A percentile compares a stretch with the other conserved stretches of the same genome.
These are phyloP conservation scores for Nephotettix cincticeps DNA, from an alignment of 1,140 invertebrate species.

Conservation along the genomic window DNA sequence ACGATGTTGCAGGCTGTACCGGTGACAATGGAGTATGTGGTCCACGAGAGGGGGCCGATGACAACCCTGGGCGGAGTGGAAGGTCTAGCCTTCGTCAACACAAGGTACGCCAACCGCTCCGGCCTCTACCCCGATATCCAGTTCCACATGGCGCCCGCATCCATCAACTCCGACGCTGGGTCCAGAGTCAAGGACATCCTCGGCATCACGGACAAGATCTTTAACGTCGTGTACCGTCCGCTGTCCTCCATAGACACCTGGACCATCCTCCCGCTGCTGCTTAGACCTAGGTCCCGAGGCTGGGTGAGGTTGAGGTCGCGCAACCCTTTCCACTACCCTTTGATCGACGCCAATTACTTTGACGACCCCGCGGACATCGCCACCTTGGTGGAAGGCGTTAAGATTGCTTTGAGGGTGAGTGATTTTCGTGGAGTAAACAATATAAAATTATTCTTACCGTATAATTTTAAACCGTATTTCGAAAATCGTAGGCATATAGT, in stretches of 20 bases:
- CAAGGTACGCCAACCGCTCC: conserved; percentile 71
- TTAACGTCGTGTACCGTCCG: conserved; percentile 73
- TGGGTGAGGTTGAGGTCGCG: conserved; percentile 64
- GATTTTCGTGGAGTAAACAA: too few relatives aligned
- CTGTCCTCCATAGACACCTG: conserved; percentile 75
- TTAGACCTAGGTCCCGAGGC: conserved; percentile 78
- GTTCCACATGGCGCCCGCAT: conserved; percentile 84
- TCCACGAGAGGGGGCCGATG: conserved; percentile 77
- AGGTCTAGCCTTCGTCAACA: conserved; percentile 82
- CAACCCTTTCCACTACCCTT: conserved; percentile 82
- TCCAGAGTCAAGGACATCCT: conserved; percentile 71
- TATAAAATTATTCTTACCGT: too few relatives aligned
- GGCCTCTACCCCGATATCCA: conserved; percentile 80
- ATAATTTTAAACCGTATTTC: too few relatives aligned
- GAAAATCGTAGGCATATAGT: too few relatives aligned
- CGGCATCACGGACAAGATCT: conserved; percentile 80
- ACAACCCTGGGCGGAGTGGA: conserved; percentile 82
- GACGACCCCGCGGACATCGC: conserved; percentile 71
- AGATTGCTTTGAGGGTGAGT: conserved; percentile 48
- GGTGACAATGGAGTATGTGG: conserved; percentile 75
- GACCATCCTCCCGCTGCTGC: conserved; percentile 78
- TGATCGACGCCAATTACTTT: conserved; percentile 89
- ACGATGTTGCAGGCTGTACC: conserved; percentile 66
- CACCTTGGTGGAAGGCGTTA: conserved; percentile 74
- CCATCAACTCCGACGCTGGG: conserved; percentile 76